These are phyloP conservation scores for Himalopsyche kuldschensis DNA, from an alignment of 2,888 invertebrate species.

Conservation along the genomic window DNA sequence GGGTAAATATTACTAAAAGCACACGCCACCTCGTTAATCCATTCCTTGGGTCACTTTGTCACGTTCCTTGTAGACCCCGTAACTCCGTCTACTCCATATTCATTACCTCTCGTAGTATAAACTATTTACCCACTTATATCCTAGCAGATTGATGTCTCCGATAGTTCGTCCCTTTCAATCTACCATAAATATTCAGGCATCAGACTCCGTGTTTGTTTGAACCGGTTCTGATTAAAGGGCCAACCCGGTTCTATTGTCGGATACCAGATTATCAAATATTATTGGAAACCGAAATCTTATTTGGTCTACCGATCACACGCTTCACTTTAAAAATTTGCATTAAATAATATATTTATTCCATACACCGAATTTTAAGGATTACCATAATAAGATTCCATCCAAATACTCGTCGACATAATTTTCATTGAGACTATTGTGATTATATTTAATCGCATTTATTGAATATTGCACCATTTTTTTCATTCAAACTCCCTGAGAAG, in stretches of 20 bases:
- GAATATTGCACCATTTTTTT: not conserved
- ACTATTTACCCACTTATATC: constrained; percentile 38
- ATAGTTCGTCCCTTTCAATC: constrained; percentile 33
- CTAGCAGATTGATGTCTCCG: constrained; percentile 36
- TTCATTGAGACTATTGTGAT: too few species aligned
- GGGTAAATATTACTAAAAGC: not conserved
- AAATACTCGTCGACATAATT: too few species aligned
- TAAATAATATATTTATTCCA: not conserved
- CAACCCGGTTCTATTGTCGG: constrained; percentile 28
- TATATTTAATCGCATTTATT: not conserved
- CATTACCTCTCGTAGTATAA: constrained; percentile 32
- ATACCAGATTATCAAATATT: constrained; percentile 33
- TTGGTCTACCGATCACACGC: not conserved
- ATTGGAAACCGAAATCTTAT: not conserved
- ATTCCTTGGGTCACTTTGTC: constrained; percentile 31
- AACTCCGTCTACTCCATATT: constrained; percentile 28
- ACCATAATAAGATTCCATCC: too few species aligned
- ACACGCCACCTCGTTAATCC: constrained; percentile 19
- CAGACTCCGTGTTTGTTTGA: constrained; percentile 23
- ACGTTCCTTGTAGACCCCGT: constrained; percentile 21
- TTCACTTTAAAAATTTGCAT: not conserved
- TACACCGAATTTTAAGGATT: not conserved
- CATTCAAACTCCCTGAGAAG: not conserved
- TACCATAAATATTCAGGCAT: constrained; percentile 37
- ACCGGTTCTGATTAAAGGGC: constrained; percentile 24